Base-by-base conservation (phyloP, 2,888 invertebrate genomes). In the Xiphydria camelus region DNA sequence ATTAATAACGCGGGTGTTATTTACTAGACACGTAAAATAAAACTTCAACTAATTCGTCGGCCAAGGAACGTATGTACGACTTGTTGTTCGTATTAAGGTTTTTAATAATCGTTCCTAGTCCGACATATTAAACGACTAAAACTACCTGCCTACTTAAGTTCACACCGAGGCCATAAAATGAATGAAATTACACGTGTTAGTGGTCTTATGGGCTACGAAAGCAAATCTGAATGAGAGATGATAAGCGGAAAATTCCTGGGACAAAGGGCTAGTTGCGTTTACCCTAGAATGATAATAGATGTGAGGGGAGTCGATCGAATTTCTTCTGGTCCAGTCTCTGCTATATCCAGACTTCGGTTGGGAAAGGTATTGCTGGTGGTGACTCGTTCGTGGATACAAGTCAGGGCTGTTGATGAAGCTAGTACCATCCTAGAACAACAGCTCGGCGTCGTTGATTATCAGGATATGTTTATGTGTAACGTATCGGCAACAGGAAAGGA, bases 261-360 rank as follows among this genome's bases (percentile, higher is more conserved):
- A n/a, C n/a, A n/a, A n/a, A n/a, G n/a, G n/a, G n/a, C n/a, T n/a
- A n/a, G n/a, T n/a, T n/a, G n/a, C n/a, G 45, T 66, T 70, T 74
- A 75, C 75, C 75, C 71, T 73, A 55, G 68, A 73, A 64, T 66
- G 68, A 46, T 70, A 72, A 64, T 70, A 69, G 47, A 61, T 68
- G 37, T 70, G 68, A 14, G 68, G 53, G 18, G 74, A 73, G 26
- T 70, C 66, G 47, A 69, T 51, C 15, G 73, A 73, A 51, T 69
- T 73, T 52, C 70, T 56, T 49, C 71, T 50, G 2, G 64, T 66
- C 36, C 64, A 61, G 43, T 68, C 64, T 36, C 59, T 51, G 6
- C 43, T 40, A 36, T 36, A 43, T 49, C 50, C 40, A 34, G 49
- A 44, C 45, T 48, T 31, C 25, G 58, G 36, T 34, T 52, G 49